Evolutionary conservation across 2,888 invertebrate genomes (phyloP), one percentile per base, ranked within the genome.

Genomic region (Xylota segnis): DNA sequence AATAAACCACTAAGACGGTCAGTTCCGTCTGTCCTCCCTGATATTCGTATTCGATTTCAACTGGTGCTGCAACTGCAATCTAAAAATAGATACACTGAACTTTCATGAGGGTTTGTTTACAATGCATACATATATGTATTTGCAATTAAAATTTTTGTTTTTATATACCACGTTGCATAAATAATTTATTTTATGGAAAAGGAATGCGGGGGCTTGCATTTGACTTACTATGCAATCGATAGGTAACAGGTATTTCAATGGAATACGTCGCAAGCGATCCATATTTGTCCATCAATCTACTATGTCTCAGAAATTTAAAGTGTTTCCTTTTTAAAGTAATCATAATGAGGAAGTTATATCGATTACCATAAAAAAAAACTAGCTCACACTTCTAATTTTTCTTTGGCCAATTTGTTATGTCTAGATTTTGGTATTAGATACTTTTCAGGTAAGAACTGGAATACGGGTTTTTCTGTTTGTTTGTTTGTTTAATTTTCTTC

Each of bases 61-160:
- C 14, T 18, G 23, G 32, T 9, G 65, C 40, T 72, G 71, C 56
- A 61, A 12, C 32, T 71, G 18, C 23, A 23, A 23, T 81, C 66
- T 74, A 74, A 74, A 81, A 66, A 81, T 81, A 81, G 74, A 43
- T 27, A 40, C 14, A 34, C 34, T 59, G 66, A 66, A 79, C 74
- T 59, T 72, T 72, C 10, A 32, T 37, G 50, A 14, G 18, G 29
- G 65, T 79, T 58, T 81, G 27, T 66, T 50, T 79, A 63, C 43
- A 40, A 52, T 40, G 7, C 34, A 14, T 54, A 70, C 16, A 27
- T 10, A 18, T 16, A 63, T 56, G n/a, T n/a, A n/a, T 71, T 78
- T 63, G 43, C 50, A 59, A 68, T 63, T 71, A 9, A 47, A 23
- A 58, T 59, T 56, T 65, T 16, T 3, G n/a, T 43, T 40, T 56